Base-by-base conservation (phyloP, 2,888 invertebrate genomes). In the Eristalis pertinax region DNA sequence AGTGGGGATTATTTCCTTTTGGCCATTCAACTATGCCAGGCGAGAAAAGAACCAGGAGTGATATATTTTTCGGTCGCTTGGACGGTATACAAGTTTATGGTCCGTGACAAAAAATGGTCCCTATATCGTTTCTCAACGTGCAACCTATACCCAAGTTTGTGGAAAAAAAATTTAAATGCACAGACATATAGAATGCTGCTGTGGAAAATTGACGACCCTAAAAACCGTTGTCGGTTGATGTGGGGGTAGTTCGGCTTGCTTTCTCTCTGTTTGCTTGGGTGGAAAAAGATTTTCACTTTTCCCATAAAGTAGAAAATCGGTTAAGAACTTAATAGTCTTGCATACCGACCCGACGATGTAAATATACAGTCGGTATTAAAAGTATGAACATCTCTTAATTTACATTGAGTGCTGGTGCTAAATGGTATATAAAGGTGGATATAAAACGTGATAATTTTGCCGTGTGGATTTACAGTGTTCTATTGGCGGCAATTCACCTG, bases 21-120 rank as follows among this genome's bases (percentile, higher is more conserved):
- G 68, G 75, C 76, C 41, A 64, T 63, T 78, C 62, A 74, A 43
- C 80, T 64, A 76, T 29, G 58, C 11, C 38, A 64, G 43, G 68
- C 62, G 67, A 78, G 63, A 63, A 80, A 68, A 76, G 62, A 80
- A 84, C 84, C 79, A 41, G 13, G 64, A 84, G 84, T 87, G 87
- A 87, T 87, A 87, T 84, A 87, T 87, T 84, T 87, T 87, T 80
- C 64, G 84, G 87, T 75, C 84, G 72, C 64, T 84, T 72, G 84
- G 87, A 63, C 84, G 75, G 79, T 80, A 79, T 87, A 73, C 87
- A 80, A 84, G 87, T 87, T 87, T 87, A 84, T 87, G 87, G 87
- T 68, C 87, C 87, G 79, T 87, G 87, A 87, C 84, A 87, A 87
- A 84, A 87, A 84, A 80, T 76, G 84, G 72, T 72, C 73, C 76